These are phyloP conservation scores for Drosophila atroscutellata DNA, from an alignment of 2,888 invertebrate genomes.

Conservation along the genomic window DNA sequence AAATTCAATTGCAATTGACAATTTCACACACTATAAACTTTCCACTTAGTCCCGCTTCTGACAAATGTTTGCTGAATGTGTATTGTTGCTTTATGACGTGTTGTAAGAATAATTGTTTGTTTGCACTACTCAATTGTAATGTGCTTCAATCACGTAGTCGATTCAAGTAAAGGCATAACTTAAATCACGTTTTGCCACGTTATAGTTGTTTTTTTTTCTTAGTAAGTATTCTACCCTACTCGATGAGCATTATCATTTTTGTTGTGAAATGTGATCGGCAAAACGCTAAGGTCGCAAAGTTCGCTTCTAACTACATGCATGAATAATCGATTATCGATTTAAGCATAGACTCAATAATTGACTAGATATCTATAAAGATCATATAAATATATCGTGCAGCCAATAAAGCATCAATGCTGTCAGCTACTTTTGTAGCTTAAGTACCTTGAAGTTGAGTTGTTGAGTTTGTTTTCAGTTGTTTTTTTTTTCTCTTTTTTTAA, in stretches of 20 bases:
- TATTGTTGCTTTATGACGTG: not conserved
- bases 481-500: not conserved
- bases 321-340: not conserved
- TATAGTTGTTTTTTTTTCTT: not conserved
- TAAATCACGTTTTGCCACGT: not conserved
- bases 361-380: not conserved
- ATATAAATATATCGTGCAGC: not conserved
- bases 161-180: not conserved
- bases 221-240: not conserved
- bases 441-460: not conserved
- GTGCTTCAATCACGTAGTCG: not conserved
- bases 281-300: not conserved
- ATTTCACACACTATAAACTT: not conserved
- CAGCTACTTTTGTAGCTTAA: not conserved
- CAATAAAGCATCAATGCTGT: not conserved
- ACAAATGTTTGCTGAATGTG: too few species aligned
- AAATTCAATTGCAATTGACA: not conserved
- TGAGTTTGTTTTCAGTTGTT: not conserved
- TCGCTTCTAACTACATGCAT: too few species aligned
- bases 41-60: not conserved
- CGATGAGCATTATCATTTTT: too few species aligned
- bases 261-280: not conserved
- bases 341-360: not conserved
- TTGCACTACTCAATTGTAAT: not conserved
- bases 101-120: not conserved